Evolutionary conservation across 2,888 invertebrate genomes (phyloP).

Genomic region (Eristalinus aeneus): DNA sequence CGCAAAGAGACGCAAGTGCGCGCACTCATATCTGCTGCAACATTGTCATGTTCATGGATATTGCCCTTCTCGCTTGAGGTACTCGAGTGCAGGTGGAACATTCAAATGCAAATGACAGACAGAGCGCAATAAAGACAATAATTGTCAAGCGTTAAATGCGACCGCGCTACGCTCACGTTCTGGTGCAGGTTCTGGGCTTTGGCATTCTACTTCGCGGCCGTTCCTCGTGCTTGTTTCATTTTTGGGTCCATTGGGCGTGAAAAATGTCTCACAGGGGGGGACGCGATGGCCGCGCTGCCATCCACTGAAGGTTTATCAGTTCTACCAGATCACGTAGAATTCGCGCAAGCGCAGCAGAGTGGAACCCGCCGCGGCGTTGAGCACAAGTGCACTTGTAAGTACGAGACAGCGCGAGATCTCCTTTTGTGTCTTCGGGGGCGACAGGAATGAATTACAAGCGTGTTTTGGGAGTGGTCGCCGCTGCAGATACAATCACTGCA

Average conservation of each 20-base stretch:
- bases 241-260: constrained; percentile 63
- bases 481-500: constrained; percentile 45
- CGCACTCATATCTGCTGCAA: constrained; percentile 1
- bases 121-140: constrained; percentile 37
- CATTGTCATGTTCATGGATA: constrained; percentile 66
- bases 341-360: constrained; percentile 37
- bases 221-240: background rate
- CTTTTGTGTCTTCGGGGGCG: constrained; percentile 6
- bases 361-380: constrained; percentile 23
- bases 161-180: constrained; percentile 22
- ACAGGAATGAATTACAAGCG: constrained; percentile 37
- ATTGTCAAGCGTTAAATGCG: constrained; percentile 61
- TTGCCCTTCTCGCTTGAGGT: constrained; percentile 64
- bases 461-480: constrained; percentile 55
- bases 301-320: constrained; percentile 23
- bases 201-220: constrained; percentile 5
- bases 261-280: constrained; percentile 49
- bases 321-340: constrained; percentile 40
- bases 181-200: background rate
- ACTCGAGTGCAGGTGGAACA: constrained; percentile 48
- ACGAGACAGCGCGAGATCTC: constrained; percentile 30
- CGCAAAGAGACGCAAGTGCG: constrained; percentile 4
- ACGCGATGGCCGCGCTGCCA: background rate
- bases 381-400: constrained; percentile 24
- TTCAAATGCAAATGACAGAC: constrained; percentile 59